A percentile compares a stretch with the other conserved stretches of the same genome.
These are phyloP conservation scores for Cantharis lateralis DNA, from an alignment of 2,888 invertebrate species.

Conservation along the genomic window DNA sequence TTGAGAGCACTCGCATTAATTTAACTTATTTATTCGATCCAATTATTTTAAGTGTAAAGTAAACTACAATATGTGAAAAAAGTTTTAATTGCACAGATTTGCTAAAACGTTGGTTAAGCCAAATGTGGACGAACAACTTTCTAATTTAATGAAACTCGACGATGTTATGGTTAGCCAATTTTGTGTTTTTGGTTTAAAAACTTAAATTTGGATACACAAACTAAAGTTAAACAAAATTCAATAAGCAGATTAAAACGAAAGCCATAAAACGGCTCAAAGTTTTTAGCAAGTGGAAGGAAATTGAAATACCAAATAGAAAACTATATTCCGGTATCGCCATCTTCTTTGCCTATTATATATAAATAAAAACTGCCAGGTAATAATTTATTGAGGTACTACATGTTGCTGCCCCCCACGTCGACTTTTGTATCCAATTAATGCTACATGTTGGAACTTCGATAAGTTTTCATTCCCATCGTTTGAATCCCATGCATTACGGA, in stretches of 20 bases:
- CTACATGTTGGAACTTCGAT: not conserved
- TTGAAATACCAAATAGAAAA: too few relatives aligned
- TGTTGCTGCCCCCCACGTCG: too few relatives aligned
- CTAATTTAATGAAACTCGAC: slow-evolving; percentile 23
- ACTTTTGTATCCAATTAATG: not conserved
- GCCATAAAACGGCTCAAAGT: too few relatives aligned
- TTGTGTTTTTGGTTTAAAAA: not conserved
- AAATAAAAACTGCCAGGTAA: too few relatives aligned
- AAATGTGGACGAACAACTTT: not conserved
- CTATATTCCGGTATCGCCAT: too few relatives aligned
- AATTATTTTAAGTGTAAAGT: not conserved
- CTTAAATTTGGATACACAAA: not conserved
- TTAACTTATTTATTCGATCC: not conserved
- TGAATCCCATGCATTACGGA: not conserved
- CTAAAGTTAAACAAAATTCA: not conserved
- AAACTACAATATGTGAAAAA: not conserved
- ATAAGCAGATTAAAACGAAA: not conserved
- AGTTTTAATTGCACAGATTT: not conserved
- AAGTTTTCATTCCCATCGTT: not conserved
- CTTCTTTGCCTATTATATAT: too few relatives aligned
- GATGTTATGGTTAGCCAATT: slow-evolving; percentile 18
- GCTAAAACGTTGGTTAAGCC: not conserved
- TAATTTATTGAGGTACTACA: too few relatives aligned
- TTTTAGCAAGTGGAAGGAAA: too few relatives aligned
- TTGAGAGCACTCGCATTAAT: not conserved